These are phyloP conservation scores for Falcunculus frontatus DNA, from an alignment of 2,113 vertebrate genomes.

Conservation along the genomic window DNA sequence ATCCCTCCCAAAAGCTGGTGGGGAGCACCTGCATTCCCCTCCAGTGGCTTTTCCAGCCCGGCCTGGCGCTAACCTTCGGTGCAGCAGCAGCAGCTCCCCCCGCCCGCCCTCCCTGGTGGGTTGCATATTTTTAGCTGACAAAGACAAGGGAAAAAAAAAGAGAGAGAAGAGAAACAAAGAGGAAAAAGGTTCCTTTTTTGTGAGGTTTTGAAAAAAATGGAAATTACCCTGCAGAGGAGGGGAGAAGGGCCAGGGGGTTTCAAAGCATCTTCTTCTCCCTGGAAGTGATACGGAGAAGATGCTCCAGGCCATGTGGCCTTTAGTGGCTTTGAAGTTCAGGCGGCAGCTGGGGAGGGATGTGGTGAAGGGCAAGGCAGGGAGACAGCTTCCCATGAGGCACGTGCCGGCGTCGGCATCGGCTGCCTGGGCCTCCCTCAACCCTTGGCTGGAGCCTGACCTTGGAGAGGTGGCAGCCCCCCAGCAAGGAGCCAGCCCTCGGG, in stretches of 20 bases:
- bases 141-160: background rate
- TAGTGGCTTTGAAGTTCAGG: slow-evolving; percentile 40
- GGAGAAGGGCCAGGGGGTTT: background rate
- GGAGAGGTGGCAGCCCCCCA: background rate
- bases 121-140: slow-evolving; percentile 45
- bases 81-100: background rate
- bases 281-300: background rate
- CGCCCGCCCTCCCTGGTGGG: background rate
- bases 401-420: background rate
- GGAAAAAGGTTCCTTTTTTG: slow-evolving; percentile 18
- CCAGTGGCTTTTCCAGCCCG: background rate
- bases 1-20: background rate
- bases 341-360: background rate
- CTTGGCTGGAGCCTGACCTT: background rate
- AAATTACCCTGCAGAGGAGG: slow-evolving; percentile 40
- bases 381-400: background rate
- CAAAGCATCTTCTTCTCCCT: background rate
- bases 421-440: background rate
- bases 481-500: background rate
- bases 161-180: background rate
- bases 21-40: background rate
- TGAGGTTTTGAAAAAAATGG: slow-evolving; percentile 52
- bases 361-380: background rate
- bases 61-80: background rate
- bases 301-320: slow-evolving; percentile 30